Base-by-base conservation (phyloP, 2,797 vertebrate species). In the Etheostoma perlongum region DNA sequence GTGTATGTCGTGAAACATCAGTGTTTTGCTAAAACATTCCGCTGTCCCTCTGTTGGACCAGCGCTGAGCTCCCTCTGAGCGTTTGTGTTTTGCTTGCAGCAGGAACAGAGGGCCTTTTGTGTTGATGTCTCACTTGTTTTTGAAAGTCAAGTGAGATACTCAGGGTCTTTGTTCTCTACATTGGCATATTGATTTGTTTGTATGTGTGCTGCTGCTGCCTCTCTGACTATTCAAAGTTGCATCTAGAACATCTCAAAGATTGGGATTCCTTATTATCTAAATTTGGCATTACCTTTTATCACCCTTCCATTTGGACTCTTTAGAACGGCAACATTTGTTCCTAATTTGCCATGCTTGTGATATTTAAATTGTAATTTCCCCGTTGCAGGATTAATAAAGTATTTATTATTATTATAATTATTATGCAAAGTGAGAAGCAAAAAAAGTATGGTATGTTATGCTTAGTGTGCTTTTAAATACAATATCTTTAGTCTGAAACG, bases 31-130 rank as follows among this genome's bases (percentile, higher is more conserved):
- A 46, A 76, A 76, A 70, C 52, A 46, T 85, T 78, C 48, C 33
- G 52, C 73, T 15, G 79, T 78, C 68, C 59, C 66, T 74, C 64
- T 75, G 61, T 70, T 10, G 65, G 82, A 63, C 67, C 75, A 68
- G 68, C 72, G 61, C 76, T 81, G 74, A 82, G 87, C 79, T 79
- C 61, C 76, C 62, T 86, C 77, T 58, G 61, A 89, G 87, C 69
- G 90, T 93, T 92, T 93, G 91, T 89, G 86, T 92, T 90, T 84
- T 88, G 83, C 85, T 89, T 65, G 70, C 90, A 81, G 78, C 55
- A 30, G 61, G 78, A 89, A 95, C 94, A 95, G 88, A 92, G 91
- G 86, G 84, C 44, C 90, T 94, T 93, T 95, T 95, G 95, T 95
- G 66, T 81, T 77, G 70, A 86, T 80, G 79, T 84, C 88, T 89